Base-by-base conservation (phyloP, 2,113 vertebrate species). In the Periophthalmus modestus region DNA sequence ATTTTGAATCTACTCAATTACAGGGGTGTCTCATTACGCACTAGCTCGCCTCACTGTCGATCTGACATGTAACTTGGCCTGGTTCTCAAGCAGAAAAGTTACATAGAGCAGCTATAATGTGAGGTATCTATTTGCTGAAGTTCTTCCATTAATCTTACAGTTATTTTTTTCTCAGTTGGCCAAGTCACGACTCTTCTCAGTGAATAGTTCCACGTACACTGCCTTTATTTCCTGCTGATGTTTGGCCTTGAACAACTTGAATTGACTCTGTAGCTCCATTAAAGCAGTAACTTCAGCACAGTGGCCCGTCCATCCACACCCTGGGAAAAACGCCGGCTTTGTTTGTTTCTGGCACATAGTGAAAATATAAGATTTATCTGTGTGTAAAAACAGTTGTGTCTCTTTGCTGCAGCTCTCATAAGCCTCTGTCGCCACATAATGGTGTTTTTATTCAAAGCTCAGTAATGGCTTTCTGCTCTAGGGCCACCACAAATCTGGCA, bases 251-350 rank as follows among this genome's bases (percentile, higher is more conserved):
- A 43, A 39, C 34, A 65, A 39, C 33, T 39, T 65, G 34, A 19
- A 76, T 75, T 69, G 50, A 78, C 69, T 80, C 77, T 57, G 39
- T 43, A 47, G 63, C 74, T 73, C 68, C 67, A 57, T 57, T 66
- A 57, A 52, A 24, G 13, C 70, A 34, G 62, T 65, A 68, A n/a
- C 62, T 69, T 71, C 39, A 66, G 47, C 80, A 69, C 54, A 1
- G 68, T 36, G 54, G 47, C 71, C 36, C 23, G 50, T 36, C 58
- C 15, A 72, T 71, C 12, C 43, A 7, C 47, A 11, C 50, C 28
- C 18, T 18, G 15, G 50, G 14, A 57, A 58, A 66, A 66, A 52
- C 63, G 47, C 12, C 36, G 68, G 43, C 58, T 23, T 58, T 50
- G 43, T 62, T 72, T 63, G n/a, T 28, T 13, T 14, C 15, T 66